Conservation (phyloP, 1,140 invertebrate species). For the Drosophila watanabei region DNA sequence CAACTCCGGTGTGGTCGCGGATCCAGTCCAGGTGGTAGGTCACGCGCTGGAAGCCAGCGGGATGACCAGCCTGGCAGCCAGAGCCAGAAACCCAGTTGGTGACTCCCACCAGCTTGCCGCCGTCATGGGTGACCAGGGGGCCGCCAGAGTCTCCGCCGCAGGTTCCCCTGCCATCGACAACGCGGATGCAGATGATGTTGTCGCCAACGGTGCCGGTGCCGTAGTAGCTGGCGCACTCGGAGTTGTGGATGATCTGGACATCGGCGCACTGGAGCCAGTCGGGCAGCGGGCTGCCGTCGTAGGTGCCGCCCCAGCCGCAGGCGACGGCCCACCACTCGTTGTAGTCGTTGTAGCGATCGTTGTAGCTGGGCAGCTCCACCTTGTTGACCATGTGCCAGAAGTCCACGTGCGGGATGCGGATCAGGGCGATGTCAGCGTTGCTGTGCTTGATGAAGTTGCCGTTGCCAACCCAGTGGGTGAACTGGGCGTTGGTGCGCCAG, state of each 20-base stretch:
- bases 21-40: conserved; percentile 46
- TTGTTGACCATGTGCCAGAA: conserved; percentile 49
- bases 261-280: conserved; percentile 43
- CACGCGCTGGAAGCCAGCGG: conserved; percentile 43
- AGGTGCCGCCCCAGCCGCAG: conserved; percentile 53
- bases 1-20: conserved; percentile 37
- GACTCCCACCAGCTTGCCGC: conserved; percentile 85
- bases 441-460: conserved; percentile 29
- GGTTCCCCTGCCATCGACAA: conserved; percentile 40
- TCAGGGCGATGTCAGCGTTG: conserved; percentile 30
- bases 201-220: conserved; percentile 25
- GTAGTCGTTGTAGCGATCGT: conserved; percentile 40
- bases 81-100: conserved; percentile 65
- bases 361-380: conserved; percentile 48
- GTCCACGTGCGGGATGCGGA: conserved; percentile 40
- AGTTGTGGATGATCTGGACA: conserved; percentile 45
- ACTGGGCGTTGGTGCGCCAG: conserved; percentile 42
- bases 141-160: conserved; percentile 87
- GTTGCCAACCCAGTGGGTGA: conserved; percentile 26
- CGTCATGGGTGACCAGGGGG: conserved; percentile 85
- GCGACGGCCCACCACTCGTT: conserved; percentile 49
- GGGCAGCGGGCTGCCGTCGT: conserved; percentile 41
- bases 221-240: conserved; percentile 28
- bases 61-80: conserved; percentile 31
- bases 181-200: conserved; percentile 52